Evolutionary conservation across 1,140 invertebrate genomes (phyloP), one percentile per base, ranked within the genome.

Genomic region (Andrena cerasifolii): DNA sequence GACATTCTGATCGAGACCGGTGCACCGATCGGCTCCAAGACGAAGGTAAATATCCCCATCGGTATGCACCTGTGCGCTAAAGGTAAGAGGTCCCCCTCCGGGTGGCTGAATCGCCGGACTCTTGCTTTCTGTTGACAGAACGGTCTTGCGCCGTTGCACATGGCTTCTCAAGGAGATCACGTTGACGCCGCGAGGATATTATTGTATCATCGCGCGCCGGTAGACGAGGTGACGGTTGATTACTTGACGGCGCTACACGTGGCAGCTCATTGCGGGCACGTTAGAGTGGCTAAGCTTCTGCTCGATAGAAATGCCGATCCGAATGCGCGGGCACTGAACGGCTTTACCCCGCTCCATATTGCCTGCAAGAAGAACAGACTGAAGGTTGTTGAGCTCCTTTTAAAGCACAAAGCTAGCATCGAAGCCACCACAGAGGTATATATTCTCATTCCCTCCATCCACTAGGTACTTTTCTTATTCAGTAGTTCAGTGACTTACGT

Each of bases 341-440:
- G 99, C 16, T 99, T 99, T 89, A 99, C 98, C 0, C 99, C 99
- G 0, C 94, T 99, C 58, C 98, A 99, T 89, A 99, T 99, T 90
- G 99, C 99, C 45, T 99, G 99, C 92, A 99, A 99, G 93, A 99
- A 99, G 93, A 99, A 99, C 93, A 93, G 99, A 43, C 97, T 99
- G 78, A 98, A 99, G 90, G 96, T 99, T 47, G 98, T 99, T 7
- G 99, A 99, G 93, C 91, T 99, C 71, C 93, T 99, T 31, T 93
- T 99, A 3, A 99, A 99, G 92, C 98, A 99, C 93, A 98, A 98
- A 87, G 99, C 98, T 59, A 96, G 95, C 79, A 97, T 98, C 87
- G 96, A 97, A 91, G 96, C 96, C 31, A 97, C 96, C 3, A 98
- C 97, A 40, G 97, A 98, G 93, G 95, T 96, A 89, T 81, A 40